These are phyloP conservation scores for Spodoptera littoralis DNA, from an alignment of 2,888 invertebrate species.

Conservation along the genomic window DNA sequence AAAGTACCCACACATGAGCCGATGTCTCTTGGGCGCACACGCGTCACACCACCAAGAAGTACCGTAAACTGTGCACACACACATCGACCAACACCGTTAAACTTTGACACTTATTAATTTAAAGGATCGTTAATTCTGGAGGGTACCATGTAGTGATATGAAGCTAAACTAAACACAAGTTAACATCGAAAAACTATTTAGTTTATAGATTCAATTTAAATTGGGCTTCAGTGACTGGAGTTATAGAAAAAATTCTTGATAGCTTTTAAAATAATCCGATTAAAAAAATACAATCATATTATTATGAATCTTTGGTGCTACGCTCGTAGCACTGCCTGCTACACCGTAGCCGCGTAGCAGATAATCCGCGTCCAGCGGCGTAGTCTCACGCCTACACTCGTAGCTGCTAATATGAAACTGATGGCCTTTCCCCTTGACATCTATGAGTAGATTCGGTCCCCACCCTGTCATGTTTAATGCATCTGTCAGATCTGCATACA, in stretches of 20 bases:
- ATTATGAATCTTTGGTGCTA: conserved; percentile 66
- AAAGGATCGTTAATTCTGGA: conserved; percentile 83
- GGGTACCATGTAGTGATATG: conserved; percentile 67
- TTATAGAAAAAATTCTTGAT: too few relatives aligned
- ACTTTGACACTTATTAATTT: conserved; percentile 87
- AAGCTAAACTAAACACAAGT: conserved; percentile 51
- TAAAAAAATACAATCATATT: conserved; percentile 5
- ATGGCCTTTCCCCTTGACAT: conserved; percentile 71
- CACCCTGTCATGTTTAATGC: conserved; percentile 82
- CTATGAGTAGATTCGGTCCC: conserved; percentile 14
- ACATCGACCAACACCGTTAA: conserved; percentile 65
- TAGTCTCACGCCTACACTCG: conserved; percentile 79
- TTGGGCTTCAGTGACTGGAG: neutral
- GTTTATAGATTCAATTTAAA: conserved; percentile 10
- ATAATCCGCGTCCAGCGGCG: conserved; percentile 84
- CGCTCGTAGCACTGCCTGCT: conserved; percentile 76
- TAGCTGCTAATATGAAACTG: conserved; percentile 76
- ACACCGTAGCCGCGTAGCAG: conserved; percentile 82
- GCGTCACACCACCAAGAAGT: conserved; percentile 56
- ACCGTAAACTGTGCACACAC: conserved; percentile 61
- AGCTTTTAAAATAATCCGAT: conserved; percentile 13
- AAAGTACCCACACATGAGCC: conserved; percentile 92
- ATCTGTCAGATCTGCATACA: conserved; percentile 77
- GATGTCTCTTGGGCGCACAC: conserved; percentile 82
- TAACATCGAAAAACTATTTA: conserved; percentile 45